phyloP scores from a whole-genome alignment of 2,113 vertebrate species.

The Oenanthe melanoleuca region DNA sequence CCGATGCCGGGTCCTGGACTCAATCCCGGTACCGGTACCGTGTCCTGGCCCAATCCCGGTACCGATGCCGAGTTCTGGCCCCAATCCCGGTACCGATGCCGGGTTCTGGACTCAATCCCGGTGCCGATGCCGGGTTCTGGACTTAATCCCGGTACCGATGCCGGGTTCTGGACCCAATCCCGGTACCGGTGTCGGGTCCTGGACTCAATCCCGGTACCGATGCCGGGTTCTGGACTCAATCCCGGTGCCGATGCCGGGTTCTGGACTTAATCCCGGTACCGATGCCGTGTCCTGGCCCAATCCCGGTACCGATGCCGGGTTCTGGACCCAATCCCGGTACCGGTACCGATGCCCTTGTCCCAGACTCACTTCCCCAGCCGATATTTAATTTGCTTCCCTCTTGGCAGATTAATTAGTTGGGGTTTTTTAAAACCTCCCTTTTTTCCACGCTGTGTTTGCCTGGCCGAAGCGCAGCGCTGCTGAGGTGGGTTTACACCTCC shows the following conservation, averaged over 20 bases:
- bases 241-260: no score
- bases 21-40: fast-evolving
- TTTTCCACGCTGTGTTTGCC: neutral
- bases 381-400: neutral
- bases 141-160: no score
- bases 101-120: no score
- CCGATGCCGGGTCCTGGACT: neutral
- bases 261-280: no score
- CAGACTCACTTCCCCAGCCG: fast-evolving
- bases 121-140: no score
- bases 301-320: no score
- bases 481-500: neutral
- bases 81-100: no score
- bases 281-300: no score
- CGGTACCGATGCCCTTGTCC: fast-evolving
- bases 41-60: no score
- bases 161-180: no score
- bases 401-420: neutral
- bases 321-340: neutral
- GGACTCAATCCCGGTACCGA: no score
- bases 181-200: fast-evolving
- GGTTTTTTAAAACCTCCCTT: neutral
- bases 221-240: fast-evolving
- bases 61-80: no score
- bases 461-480: neutral